A percentile compares a stretch with the other conserved stretches of the same genome.
These are phyloP conservation scores for Neomicropteryx cornuta DNA, from an alignment of 1,140 invertebrate genomes.

Conservation along the genomic window DNA sequence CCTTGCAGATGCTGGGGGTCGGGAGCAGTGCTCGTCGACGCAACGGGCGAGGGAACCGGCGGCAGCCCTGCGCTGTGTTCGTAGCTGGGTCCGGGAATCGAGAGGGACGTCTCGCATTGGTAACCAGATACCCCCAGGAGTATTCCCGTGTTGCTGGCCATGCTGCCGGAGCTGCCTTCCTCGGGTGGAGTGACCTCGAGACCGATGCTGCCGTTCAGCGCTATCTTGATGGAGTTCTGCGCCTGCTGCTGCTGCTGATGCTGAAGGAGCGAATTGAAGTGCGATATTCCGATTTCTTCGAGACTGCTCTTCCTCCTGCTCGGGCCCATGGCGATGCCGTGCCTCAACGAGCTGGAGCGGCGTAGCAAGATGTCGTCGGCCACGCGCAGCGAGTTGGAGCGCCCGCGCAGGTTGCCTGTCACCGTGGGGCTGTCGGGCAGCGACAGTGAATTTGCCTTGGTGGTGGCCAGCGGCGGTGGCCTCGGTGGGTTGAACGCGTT, in stretches of 20 bases:
- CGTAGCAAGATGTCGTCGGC: slow-evolving; percentile 74
- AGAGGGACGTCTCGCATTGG: slow-evolving; percentile 21
- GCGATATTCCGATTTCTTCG: slow-evolving; percentile 74
- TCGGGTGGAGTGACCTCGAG: slow-evolving; percentile 76
- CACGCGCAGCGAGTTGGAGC: slow-evolving; percentile 75
- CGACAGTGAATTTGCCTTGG: slow-evolving; percentile 79
- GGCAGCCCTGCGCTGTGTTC: slow-evolving; percentile 38
- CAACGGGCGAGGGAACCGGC: slow-evolving; percentile 25
- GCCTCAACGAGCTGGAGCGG: slow-evolving; percentile 72
- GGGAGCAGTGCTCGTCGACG: slow-evolving; percentile 28
- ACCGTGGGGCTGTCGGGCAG: slow-evolving; percentile 78
- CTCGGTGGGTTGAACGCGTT: slow-evolving; percentile 52
- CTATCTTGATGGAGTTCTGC: slow-evolving; percentile 62
- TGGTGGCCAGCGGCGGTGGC: slow-evolving; percentile 63
- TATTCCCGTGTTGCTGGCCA: slow-evolving; percentile 41
- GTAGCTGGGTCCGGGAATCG: slow-evolving; percentile 27
- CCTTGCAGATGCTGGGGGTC: slow-evolving; percentile 72
- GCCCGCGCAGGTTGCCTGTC: slow-evolving; percentile 58
- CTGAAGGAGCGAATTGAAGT: slow-evolving; percentile 50
- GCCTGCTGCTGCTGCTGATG: slow-evolving; percentile 53
- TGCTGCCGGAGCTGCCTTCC: slow-evolving; percentile 45
- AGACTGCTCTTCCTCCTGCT: slow-evolving; percentile 61
- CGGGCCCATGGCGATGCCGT: slow-evolving; percentile 50
- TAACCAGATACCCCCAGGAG: slow-evolving; percentile 43
- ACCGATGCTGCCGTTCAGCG: slow-evolving; percentile 74